Percentiles rank a stretch among this genome's conserved stretches.
Conservation (phyloP, 1,140 invertebrate genomes). For the Druon quercuslanigerum region DNA sequence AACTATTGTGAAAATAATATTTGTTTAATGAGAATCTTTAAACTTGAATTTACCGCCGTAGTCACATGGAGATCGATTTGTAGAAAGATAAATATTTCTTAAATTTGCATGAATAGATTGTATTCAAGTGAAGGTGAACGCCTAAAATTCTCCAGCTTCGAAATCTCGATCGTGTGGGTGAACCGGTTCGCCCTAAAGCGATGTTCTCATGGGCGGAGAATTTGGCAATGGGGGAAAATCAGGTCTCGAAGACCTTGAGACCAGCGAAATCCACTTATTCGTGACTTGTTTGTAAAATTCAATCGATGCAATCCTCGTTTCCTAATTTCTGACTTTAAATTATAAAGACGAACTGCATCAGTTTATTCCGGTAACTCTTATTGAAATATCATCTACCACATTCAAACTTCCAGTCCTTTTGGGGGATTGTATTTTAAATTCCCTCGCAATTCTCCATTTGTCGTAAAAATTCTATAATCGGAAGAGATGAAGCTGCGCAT, state of each 20-base stretch:
- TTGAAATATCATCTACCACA: background rate
- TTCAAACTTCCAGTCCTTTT: background rate
- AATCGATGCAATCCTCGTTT: too few species aligned
- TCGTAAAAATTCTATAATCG: background rate
- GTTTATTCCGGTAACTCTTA: background rate
- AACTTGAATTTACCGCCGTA: too few species aligned
- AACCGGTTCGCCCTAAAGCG: background rate
- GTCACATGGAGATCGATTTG: background rate
- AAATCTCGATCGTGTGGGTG: background rate
- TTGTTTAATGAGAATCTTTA: too few species aligned
- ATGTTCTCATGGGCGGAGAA: background rate
- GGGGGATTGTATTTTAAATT: background rate
- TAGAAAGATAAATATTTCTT: background rate
- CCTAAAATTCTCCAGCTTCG: background rate
- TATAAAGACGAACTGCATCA: too few species aligned
- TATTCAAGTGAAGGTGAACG: background rate
- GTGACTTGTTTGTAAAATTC: too few species aligned
- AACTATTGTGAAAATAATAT: too few species aligned
- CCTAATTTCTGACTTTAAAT: too few species aligned
- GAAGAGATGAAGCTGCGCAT: background rate
- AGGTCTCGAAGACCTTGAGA: too few species aligned
- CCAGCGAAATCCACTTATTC: too few species aligned
- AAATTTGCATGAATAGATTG: background rate
- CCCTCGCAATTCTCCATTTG: background rate
- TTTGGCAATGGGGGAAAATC: background rate